A percentile compares a stretch with the other conserved stretches of the same genome.
Evolutionary conservation across 2,113 vertebrate species (phyloP).

Genomic region (Triplophysa siluroides): DNA sequence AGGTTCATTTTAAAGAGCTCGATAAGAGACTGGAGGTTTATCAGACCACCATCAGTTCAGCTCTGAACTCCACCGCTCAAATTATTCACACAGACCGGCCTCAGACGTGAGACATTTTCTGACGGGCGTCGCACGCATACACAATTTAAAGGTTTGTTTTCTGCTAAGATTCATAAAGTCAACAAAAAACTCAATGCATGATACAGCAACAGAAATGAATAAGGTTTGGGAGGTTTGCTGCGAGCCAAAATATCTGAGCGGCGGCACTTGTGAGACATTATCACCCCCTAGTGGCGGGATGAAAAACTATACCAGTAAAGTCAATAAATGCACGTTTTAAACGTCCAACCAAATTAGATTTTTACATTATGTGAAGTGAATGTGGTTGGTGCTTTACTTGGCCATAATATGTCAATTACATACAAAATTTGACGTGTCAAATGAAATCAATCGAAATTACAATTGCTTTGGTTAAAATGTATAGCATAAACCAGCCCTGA

Average conservation of each 20-base stretch:
- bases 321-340: not conserved
- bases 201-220: not conserved
- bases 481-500: too few species aligned
- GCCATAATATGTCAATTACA: too few species aligned
- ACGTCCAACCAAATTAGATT: not conserved
- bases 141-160: conserved; percentile 14
- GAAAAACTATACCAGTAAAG: conserved; percentile 46
- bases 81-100: not conserved
- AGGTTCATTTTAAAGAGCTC: conserved; percentile 51
- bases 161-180: not conserved
- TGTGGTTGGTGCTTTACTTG: too few species aligned
- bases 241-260: not conserved
- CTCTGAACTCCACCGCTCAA: conserved; percentile 9
- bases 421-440: too few species aligned
- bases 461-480: too few species aligned
- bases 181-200: not conserved
- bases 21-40: conserved; percentile 41
- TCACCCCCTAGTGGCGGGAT: conserved; percentile 31
- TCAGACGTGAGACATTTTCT: not conserved
- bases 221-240: not conserved
- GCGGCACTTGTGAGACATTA: conserved; percentile 10
- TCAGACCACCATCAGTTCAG: conserved; percentile 35
- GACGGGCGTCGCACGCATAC: not conserved
- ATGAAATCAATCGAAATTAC: too few species aligned
- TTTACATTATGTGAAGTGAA: too few species aligned